phyloP scores from a whole-genome alignment of 2,113 vertebrate species.

The Tragulus kanchil region DNA sequence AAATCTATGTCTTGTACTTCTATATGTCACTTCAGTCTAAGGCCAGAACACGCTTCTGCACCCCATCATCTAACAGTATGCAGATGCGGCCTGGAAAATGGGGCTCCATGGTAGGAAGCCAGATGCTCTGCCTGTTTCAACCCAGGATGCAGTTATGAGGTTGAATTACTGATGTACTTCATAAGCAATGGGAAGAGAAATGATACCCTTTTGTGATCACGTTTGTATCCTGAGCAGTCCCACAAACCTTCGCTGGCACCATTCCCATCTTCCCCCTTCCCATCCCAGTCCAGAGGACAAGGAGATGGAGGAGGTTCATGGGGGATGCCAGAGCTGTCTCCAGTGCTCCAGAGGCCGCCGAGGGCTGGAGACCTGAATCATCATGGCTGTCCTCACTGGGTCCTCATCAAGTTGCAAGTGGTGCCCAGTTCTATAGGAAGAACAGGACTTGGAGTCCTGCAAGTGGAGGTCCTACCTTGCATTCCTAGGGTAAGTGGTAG shows the following conservation, averaged over 20 bases:
- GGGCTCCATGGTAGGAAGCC: not conserved
- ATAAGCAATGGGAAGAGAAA: not conserved
- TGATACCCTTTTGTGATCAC: not conserved
- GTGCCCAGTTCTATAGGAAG: not conserved
- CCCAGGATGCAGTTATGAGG: not conserved
- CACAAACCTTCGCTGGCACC: not conserved
- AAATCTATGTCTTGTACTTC: not conserved
- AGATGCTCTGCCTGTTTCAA: not conserved
- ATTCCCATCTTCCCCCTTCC: not conserved
- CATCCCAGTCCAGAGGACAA: not conserved
- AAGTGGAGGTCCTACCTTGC: not conserved
- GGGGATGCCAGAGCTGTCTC: not conserved
- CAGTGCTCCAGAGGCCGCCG: not conserved
- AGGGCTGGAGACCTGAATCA: slow-evolving; percentile 68
- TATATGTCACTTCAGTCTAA: not conserved
- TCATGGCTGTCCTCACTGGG: slow-evolving; percentile 40
- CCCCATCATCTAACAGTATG: not conserved
- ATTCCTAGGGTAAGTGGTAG: not conserved
- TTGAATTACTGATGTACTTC: slow-evolving; percentile 3
- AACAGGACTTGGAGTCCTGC: not conserved
- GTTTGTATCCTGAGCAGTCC: not conserved
- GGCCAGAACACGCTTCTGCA: not conserved
- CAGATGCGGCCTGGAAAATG: not conserved
- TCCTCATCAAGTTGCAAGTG: not conserved
- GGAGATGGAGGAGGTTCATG: not conserved